A percentile compares a stretch with the other conserved stretches of the same genome.
Evolutionary conservation across 1,140 invertebrate species (phyloP).

Genomic region (Meloidogyne floridensis): DNA sequence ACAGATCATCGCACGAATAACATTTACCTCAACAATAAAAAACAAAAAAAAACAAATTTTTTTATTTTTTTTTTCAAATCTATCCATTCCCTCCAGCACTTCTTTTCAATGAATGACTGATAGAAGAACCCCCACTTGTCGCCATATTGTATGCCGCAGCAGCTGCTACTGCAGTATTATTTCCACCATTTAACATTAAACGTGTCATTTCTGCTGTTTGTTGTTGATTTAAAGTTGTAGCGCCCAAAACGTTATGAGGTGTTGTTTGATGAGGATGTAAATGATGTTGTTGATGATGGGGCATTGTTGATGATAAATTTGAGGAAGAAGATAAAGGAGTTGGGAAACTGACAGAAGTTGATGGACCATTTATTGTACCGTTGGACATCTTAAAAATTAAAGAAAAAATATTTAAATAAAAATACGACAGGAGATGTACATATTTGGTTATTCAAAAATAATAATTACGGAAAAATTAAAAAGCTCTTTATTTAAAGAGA

Average conservation of each 20-base stretch:
- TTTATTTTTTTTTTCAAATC: not conserved
- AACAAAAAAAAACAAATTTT: not conserved
- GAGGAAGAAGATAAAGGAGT: not conserved
- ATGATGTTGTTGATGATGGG: not conserved
- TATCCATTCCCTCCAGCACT: slow-evolving; percentile 5
- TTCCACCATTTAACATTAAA: slow-evolving; percentile 5
- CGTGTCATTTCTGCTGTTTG: slow-evolving; percentile 9
- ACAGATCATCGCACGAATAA: not conserved
- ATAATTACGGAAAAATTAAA: too few species aligned
- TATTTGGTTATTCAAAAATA: too few species aligned
- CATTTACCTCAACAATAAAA: not conserved
- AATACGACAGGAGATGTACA: too few species aligned
- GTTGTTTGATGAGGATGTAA: slow-evolving; percentile 13
- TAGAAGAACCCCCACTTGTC: slow-evolving; percentile 8
- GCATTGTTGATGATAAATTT: not conserved
- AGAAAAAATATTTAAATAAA: not conserved
- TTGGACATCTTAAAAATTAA: slow-evolving; percentile 21
- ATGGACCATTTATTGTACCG: slow-evolving; percentile 21
- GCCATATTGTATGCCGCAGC: not conserved
- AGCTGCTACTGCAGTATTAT: not conserved
- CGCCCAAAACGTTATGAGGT: slow-evolving; percentile 4
- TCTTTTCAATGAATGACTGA: not conserved
- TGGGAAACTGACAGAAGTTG: slow-evolving; percentile 14
- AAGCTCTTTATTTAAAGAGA: too few species aligned
- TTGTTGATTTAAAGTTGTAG: slow-evolving; percentile 14